A percentile compares a stretch with the other conserved stretches of the same genome.
These are phyloP conservation scores for Papilio polyxenes DNA, from an alignment of 1,140 invertebrate species.

Conservation along the genomic window DNA sequence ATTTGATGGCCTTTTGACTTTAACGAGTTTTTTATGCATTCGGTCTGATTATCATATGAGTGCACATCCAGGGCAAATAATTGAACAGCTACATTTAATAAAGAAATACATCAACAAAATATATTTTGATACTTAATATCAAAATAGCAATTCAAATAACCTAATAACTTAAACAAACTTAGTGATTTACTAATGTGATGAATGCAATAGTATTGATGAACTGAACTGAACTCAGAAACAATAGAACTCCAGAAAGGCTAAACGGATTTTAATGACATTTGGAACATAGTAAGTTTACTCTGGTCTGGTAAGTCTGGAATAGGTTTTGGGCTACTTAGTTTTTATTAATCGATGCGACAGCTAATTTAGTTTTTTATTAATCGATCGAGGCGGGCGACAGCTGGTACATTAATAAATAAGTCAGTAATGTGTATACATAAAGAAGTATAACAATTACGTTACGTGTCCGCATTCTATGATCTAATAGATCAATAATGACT, in stretches of 20 bases:
- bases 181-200: too few species aligned
- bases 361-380: not conserved
- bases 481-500: constrained; percentile 35
- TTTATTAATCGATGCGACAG: not conserved
- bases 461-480: constrained; percentile 29
- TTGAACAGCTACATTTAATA: not conserved
- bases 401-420: not conserved
- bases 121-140: not conserved
- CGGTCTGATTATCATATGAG: constrained; percentile 5
- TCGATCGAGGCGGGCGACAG: not conserved
- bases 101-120: not conserved
- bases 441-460: constrained; percentile 11
- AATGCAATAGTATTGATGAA: too few species aligned
- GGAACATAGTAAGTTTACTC: too few species aligned
- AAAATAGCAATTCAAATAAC: too few species aligned
- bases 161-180: too few species aligned
- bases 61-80: constrained; percentile 1
- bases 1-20: constrained; percentile 21
- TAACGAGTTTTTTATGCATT: constrained; percentile 12
- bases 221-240: too few species aligned
- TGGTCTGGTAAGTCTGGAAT: too few species aligned
- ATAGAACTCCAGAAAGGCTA: too few species aligned
- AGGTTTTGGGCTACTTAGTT: not conserved
- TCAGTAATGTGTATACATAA: constrained; percentile 13
- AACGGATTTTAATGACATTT: not conserved